A percentile compares a stretch with the other conserved stretches of the same genome.
Conservation (phyloP, 2,797 vertebrate genomes). For the Cuniculus paca region DNA sequence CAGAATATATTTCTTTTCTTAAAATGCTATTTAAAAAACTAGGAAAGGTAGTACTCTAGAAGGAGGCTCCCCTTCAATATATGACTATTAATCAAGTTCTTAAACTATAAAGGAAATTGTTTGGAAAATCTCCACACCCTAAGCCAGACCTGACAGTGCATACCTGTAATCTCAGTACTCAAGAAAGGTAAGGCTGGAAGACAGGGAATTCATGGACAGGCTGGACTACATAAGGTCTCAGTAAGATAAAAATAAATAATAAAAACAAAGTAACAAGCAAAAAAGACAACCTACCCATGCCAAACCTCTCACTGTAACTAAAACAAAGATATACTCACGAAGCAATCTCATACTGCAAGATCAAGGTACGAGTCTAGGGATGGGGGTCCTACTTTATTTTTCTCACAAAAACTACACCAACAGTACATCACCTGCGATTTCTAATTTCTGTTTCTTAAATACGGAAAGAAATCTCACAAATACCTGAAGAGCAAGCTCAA, state of each 20-base stretch:
- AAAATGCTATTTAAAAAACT: neutral
- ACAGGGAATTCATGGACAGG: neutral
- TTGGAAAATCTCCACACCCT: conserved; percentile 13
- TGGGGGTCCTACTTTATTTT: neutral
- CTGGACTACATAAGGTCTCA: neutral
- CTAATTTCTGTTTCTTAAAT: conserved; percentile 52
- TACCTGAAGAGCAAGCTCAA: neutral
- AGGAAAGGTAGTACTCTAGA: conserved; percentile 35
- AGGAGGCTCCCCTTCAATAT: neutral
- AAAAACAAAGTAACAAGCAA: neutral
- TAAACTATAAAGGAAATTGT: neutral
- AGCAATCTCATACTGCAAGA: neutral
- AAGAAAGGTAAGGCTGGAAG: neutral
- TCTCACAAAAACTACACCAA: conserved; percentile 51
- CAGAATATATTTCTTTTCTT: conserved; percentile 12
- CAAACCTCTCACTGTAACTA: conserved; percentile 42
- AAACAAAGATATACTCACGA: conserved; percentile 14
- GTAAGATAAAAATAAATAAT: neutral
- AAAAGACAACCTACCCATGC: neutral
- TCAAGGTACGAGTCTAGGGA: neutral
- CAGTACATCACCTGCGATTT: conserved; percentile 27
- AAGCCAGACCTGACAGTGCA: neutral
- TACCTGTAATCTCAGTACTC: neutral
- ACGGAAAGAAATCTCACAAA: conserved; percentile 14
- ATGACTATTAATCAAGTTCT: conserved; percentile 31